Conservation (phyloP, 2,113 vertebrate genomes). For the Nothocercus nigrocapillus region DNA sequence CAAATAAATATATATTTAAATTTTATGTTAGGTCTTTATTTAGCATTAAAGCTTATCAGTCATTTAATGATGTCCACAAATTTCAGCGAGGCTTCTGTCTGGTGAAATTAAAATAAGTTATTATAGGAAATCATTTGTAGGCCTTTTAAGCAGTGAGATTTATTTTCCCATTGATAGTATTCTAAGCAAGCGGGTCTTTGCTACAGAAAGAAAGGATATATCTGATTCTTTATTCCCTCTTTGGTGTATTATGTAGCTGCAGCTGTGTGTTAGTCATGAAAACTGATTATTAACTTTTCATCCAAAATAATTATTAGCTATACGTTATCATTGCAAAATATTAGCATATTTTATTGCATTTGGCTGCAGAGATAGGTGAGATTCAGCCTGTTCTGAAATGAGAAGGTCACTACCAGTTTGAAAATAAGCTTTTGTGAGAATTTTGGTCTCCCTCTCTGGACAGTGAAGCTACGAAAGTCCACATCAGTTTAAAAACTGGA, state of each 20-base stretch:
- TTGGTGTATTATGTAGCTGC: neutral
- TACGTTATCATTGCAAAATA: neutral
- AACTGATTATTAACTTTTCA: neutral
- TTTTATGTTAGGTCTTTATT: neutral
- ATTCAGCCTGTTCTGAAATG: conserved; percentile 7
- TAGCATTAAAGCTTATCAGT: neutral
- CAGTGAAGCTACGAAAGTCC: neutral
- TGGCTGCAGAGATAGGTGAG: conserved; percentile 14
- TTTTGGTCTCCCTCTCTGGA: neutral
- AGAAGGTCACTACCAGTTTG: neutral
- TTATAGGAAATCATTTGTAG: neutral
- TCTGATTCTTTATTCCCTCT: neutral
- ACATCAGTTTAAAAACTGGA: neutral
- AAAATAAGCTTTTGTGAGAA: neutral
- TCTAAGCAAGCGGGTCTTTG: conserved; percentile 24
- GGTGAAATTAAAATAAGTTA: neutral
- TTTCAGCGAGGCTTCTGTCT: neutral
- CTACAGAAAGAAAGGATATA: neutral
- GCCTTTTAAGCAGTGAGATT: neutral
- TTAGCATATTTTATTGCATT: neutral
- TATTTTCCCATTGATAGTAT: conserved; percentile 5
- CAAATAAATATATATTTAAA: neutral
- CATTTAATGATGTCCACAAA: neutral
- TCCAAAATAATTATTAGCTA: neutral
- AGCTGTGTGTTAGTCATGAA: conserved; percentile 5